Evolutionary conservation across 2,888 invertebrate genomes (phyloP), one percentile per base, ranked within the genome.

Genomic region (Cryptocephalus moraei): DNA sequence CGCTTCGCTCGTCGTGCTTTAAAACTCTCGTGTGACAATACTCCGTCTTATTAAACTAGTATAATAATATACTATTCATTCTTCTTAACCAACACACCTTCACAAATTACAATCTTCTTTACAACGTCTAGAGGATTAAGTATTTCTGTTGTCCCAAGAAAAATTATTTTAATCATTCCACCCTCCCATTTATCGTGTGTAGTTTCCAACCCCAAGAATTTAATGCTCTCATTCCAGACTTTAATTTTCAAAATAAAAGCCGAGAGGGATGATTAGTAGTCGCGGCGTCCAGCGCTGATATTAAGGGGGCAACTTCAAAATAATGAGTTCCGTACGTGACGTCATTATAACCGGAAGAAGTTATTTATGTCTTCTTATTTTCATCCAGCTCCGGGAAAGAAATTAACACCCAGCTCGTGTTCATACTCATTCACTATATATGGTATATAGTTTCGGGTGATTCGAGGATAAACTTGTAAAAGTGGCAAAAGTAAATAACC

Each of bases 291-390:
- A 55, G 53, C 55, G 54, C 55, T 61, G 67, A 68, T 68, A 70
- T 69, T 67, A 69, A 68, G 67, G 69, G 66, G 66, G 67, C 68
- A 68, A 69, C 68, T 70, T 66, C 68, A 71, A 71, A 68, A 69
- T 71, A 71, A 71, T 71, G 71, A 71, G 69, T 70, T 70, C 70
- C 65, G 70, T 65, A 71, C 71, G 71, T 71, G 71, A 71, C 70
- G 69, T 71, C 71, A 71, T 71, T 71, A 71, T 68, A 69, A 69
- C 68, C 61, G 68, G 68, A 69, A 68, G 66, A 65, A 61, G 68
- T 70, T 70, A 70, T 70, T 70, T 69, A 70, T 69, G 68, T 68
- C 67, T 68, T 66, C 67, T 65, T 68, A 68, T 69, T 68, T 66
- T 67, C 63, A 67, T 68, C 65, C 62, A 63, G 61, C 63, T 22